Conservation (phyloP, 2,797 vertebrate species). For the Brachymystax lenok region DNA sequence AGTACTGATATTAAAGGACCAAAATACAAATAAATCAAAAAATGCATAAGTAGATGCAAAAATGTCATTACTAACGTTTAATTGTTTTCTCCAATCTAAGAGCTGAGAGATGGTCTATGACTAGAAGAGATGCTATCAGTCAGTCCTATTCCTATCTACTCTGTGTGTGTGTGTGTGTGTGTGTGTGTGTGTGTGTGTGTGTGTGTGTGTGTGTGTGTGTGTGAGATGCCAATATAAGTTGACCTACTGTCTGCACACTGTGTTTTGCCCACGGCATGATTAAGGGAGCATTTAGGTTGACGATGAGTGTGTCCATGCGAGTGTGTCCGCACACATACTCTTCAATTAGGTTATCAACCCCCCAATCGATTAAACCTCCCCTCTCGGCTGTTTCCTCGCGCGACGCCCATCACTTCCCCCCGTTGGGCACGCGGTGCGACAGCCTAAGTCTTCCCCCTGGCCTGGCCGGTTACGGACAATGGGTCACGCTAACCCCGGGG, state of each 20-base stretch:
- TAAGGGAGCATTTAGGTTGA: not conserved
- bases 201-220: not conserved
- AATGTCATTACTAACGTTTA: too few relatives aligned
- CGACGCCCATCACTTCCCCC: constrained; percentile 65
- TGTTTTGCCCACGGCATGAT: not conserved
- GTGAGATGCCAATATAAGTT: not conserved
- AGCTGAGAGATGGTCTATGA: too few relatives aligned
- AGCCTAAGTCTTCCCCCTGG: constrained; percentile 89
- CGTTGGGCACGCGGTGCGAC: constrained; percentile 88
- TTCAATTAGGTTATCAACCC: constrained; percentile 65
- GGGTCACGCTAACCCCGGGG: constrained; percentile 77
- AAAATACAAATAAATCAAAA: too few relatives aligned
- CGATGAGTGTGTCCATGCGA: constrained; percentile 2
- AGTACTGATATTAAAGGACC: too few relatives aligned
- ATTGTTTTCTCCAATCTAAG: too few relatives aligned
- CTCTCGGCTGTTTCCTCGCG: not conserved
- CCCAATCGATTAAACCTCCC: constrained; percentile 65
- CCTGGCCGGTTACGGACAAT: constrained; percentile 85
- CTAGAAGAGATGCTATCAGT: too few relatives aligned
- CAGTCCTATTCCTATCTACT: too few relatives aligned
- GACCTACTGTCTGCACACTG: not conserved
- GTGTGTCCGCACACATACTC: not conserved
- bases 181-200: not conserved
- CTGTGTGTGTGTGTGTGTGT: not conserved
- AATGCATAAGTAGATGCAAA: too few relatives aligned